Percentiles rank a stretch among this genome's conserved stretches.
phyloP scores from a whole-genome alignment of 2,888 invertebrate species.

The Hoplodrina blanda region DNA sequence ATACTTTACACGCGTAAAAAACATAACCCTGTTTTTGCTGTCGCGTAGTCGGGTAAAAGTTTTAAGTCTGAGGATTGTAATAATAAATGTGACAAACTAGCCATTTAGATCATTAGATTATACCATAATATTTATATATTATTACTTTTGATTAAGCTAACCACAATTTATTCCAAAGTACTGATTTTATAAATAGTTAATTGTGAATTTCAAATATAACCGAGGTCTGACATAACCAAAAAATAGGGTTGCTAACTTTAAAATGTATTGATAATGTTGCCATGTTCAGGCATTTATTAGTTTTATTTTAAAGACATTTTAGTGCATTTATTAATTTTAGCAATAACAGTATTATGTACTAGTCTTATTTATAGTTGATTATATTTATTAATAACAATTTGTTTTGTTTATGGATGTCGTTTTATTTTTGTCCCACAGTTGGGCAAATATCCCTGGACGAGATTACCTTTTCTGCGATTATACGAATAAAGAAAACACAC shows the following conservation, averaged over 20 bases:
- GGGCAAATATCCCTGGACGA: too few species aligned
- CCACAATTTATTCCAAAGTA: neutral
- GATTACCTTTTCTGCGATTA: neutral
- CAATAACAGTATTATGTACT: constrained; percentile 73
- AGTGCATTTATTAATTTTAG: constrained; percentile 67
- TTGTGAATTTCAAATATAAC: constrained; percentile 13
- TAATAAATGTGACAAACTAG: neutral
- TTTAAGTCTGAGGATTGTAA: neutral
- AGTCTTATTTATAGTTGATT: constrained; percentile 71
- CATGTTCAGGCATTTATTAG: constrained; percentile 34
- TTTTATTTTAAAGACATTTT: constrained; percentile 63
- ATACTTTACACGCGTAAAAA: neutral
- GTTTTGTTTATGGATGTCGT: constrained; percentile 57
- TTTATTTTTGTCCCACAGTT: constrained; percentile 38
- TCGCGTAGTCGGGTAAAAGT: neutral
- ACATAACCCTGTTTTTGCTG: too few species aligned
- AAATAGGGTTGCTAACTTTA: constrained; percentile 32
- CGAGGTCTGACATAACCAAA: neutral
- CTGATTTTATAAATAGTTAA: neutral
- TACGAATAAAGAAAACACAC: constrained; percentile 41
- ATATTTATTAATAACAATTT: constrained; percentile 69
- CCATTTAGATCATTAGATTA: neutral
- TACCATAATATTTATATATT: neutral
- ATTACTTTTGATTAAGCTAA: constrained; percentile 6
- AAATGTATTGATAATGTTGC: constrained; percentile 28